These are phyloP conservation scores for Oreotrochilus melanogaster DNA, from an alignment of 2,113 vertebrate species.

Conservation along the genomic window DNA sequence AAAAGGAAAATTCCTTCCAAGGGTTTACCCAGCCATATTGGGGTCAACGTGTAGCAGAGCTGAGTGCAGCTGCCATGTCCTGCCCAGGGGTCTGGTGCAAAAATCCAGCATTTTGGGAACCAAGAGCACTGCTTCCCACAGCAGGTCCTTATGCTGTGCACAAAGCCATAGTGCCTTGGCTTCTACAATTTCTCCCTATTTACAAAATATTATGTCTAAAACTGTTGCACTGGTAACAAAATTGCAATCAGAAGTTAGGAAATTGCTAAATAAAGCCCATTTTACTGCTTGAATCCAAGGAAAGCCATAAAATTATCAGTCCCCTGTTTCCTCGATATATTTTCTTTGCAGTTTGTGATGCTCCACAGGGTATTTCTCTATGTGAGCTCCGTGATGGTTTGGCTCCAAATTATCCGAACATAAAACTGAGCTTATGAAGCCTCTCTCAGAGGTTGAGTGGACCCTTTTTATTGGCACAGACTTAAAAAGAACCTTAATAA, in stretches of 20 bases:
- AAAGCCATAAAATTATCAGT: slow-evolving; percentile 62
- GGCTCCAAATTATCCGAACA: slow-evolving; percentile 48
- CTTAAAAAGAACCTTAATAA: slow-evolving; percentile 66
- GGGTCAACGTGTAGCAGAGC: not conserved
- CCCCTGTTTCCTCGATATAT: slow-evolving; percentile 25
- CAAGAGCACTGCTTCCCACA: accelerated
- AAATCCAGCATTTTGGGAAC: not conserved
- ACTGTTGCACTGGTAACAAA: not conserved
- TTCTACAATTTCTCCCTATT: not conserved
- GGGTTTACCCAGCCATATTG: not conserved
- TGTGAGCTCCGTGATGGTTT: slow-evolving; percentile 49
- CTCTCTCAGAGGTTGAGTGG: slow-evolving; percentile 27
- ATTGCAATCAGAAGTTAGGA: slow-evolving; percentile 24
- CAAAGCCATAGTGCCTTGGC: not conserved
- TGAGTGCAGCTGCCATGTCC: not conserved
- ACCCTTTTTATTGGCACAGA: slow-evolving; percentile 67
- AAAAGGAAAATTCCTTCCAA: not conserved
- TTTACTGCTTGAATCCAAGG: slow-evolving; percentile 41
- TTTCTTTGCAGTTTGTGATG: slow-evolving; percentile 35
- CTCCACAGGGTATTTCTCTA: slow-evolving; percentile 34
- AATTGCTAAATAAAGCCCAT: slow-evolving; percentile 38
- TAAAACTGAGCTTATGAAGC: slow-evolving; percentile 59
- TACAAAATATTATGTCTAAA: not conserved
- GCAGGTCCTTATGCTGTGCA: not conserved
- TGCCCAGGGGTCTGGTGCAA: not conserved